Percentiles rank a stretch among this genome's conserved stretches.
These are phyloP conservation scores for Notodonta dromedarius DNA, from an alignment of 2,888 invertebrate genomes.

Conservation along the genomic window DNA sequence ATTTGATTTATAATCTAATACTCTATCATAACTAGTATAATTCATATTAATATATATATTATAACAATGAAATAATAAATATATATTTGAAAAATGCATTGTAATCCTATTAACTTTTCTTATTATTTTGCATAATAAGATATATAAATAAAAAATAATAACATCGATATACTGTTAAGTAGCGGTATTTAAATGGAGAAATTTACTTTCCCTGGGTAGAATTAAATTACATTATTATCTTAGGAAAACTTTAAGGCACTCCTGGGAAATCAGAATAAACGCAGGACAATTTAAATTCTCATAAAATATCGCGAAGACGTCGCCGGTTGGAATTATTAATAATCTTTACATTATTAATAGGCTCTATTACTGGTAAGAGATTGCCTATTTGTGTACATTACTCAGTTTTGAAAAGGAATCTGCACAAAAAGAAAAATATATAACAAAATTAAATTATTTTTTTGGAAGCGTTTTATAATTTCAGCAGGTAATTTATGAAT, in stretches of 20 bases:
- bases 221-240: slow-evolving; percentile 25
- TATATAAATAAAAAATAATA: not conserved
- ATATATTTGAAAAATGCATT: too few species aligned
- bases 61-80: too few species aligned
- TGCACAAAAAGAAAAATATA: too few species aligned
- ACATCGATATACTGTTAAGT: not conserved
- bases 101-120: too few species aligned
- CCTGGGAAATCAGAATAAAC: slow-evolving; percentile 28
- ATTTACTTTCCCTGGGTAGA: slow-evolving; percentile 8
- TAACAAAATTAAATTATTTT: too few species aligned
- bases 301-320: slow-evolving; percentile 17
- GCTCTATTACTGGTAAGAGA: not conserved
- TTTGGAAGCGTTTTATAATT: too few species aligned
- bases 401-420: too few species aligned
- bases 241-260: slow-evolving; percentile 24
- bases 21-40: too few species aligned
- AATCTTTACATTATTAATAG: slow-evolving; percentile 5
- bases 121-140: too few species aligned
- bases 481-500: too few species aligned
- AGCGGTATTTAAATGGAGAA: not conserved
- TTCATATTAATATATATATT: too few species aligned
- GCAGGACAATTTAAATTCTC: slow-evolving; percentile 14
- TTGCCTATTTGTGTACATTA: not conserved
- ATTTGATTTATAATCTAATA: too few species aligned
- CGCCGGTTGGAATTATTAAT: slow-evolving; percentile 16